Conservation (phyloP, 2,113 vertebrate genomes). For the Eptesicus fuscus region DNA sequence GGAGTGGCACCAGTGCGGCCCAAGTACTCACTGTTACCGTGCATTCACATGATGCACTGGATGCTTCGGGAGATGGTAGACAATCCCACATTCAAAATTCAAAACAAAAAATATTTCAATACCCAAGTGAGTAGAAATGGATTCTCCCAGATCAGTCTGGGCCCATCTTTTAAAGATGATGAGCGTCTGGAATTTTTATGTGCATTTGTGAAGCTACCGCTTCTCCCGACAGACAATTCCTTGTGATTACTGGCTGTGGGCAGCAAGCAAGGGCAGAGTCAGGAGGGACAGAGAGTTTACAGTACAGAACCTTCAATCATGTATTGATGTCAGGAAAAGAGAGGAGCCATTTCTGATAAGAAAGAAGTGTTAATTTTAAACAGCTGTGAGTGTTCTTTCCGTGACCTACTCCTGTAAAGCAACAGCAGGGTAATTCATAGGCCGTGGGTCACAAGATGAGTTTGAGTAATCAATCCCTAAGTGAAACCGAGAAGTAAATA, state of each 20-base stretch:
- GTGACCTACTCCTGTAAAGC: conserved; percentile 59
- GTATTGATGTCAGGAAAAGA: conserved; percentile 51
- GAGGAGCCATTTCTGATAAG: conserved; percentile 65
- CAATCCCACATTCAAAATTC: not conserved
- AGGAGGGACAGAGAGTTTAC: conserved; percentile 68
- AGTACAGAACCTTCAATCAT: conserved; percentile 50
- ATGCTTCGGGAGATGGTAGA: not conserved
- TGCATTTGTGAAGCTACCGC: conserved; percentile 15
- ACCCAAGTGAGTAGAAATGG: not conserved
- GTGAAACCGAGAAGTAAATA: conserved; percentile 22
- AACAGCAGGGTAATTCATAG: not conserved
- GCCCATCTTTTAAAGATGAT: conserved; percentile 10
- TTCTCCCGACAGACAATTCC: conserved; percentile 41
- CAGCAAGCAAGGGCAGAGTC: conserved; percentile 61
- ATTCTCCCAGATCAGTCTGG: not conserved
- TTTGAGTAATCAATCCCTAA: not conserved
- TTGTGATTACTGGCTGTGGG: conserved; percentile 47
- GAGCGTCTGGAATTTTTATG: conserved; percentile 17
- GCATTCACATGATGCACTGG: not conserved
- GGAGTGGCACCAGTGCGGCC: not conserved
- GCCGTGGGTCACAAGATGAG: conserved; percentile 40
- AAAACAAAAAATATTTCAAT: conserved; percentile 20
- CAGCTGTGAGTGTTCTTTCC: conserved; percentile 64
- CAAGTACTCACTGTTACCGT: not conserved
- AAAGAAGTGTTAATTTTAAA: conserved; percentile 67